These are phyloP conservation scores for Miltochrista miniata DNA, from an alignment of 2,888 invertebrate species.

Conservation along the genomic window DNA sequence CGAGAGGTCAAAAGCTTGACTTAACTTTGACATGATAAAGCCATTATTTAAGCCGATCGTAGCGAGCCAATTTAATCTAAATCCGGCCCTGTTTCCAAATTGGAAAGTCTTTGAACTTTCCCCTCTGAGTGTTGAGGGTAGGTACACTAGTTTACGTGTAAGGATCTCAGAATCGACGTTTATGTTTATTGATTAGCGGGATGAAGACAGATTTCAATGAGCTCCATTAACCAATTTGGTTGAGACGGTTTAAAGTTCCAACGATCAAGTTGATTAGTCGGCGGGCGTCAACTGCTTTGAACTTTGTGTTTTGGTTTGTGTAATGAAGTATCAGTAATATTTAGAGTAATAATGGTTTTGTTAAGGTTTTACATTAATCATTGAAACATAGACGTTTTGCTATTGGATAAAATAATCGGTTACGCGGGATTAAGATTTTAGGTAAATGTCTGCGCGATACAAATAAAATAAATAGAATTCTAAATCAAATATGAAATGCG, in stretches of 20 bases:
- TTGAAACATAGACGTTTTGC: too few species aligned
- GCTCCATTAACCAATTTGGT: constrained; percentile 79
- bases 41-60: constrained; percentile 19
- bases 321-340: constrained; percentile 5
- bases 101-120: constrained; percentile 74
- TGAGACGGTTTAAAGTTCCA: constrained; percentile 60
- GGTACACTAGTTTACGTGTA: constrained; percentile 61
- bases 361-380: too few species aligned
- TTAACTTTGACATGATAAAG: constrained; percentile 29
- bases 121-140: constrained; percentile 60
- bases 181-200: constrained; percentile 78
- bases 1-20: constrained; percentile 21
- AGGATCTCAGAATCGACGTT: constrained; percentile 70
- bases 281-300: constrained; percentile 40
- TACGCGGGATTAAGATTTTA: too few species aligned
- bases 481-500: too few species aligned
- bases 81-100: constrained; percentile 53
- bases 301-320: constrained; percentile 22
- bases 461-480: too few species aligned
- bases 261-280: constrained; percentile 61
- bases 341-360: too few species aligned
- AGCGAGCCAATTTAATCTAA: constrained; percentile 29
- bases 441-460: too few species aligned
- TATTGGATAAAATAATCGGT: too few species aligned
- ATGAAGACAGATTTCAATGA: constrained; percentile 69